Base-by-base conservation (phyloP, 2,888 invertebrate species). In the Clunio marinus region DNA sequence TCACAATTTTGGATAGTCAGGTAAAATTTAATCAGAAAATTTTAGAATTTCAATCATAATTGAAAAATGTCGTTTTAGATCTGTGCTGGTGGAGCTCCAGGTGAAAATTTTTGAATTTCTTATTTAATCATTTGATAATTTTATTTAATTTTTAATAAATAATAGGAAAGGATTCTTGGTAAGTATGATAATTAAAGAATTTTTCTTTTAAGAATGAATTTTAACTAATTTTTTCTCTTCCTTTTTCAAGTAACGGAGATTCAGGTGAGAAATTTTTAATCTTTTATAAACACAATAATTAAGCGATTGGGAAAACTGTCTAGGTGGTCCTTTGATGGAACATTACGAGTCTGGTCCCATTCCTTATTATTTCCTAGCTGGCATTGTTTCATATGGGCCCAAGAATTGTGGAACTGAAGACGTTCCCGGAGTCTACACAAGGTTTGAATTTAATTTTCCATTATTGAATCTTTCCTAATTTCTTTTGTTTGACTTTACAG, bases 361-460 rank as follows among this genome's bases (percentile, higher is more conserved):
- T 32, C 27, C 57, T 27, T 20, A 57, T 15, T 57, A 2, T 4
- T 25, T 57, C 15, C 22, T 27, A 27, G 25, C 57, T 25, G 57
- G 68, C 3, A 25, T 68, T 27, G 68, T 68, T 1, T 28, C 28
- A 1, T 68, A 58, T 15, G 68, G 68, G 5, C 10, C 37, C 0
- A 25, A 24, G 0, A 22, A 27, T 10, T 68, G 68, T 17, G 68
- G 68, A 17, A 15, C 15, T 13, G 27, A 20, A 10, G 78, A 81
- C n/a, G 83, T 82, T 1, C 89, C 89, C 0, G 88, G 86, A 0
- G 84, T 89, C 2, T 89, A 89, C 75, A 88, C 88, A 0, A 80
- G 80, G n/a, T n/a, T n/a, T n/a, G 82, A 46, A 83, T 88, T n/a
- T n/a, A n/a, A n/a, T 46, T 35, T 20, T 10, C 22, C 10, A n/a